Percentiles rank a stretch among this genome's conserved stretches.
phyloP scores from a whole-genome alignment of 2,888 invertebrate genomes.

The Heteromurus nitidus region DNA sequence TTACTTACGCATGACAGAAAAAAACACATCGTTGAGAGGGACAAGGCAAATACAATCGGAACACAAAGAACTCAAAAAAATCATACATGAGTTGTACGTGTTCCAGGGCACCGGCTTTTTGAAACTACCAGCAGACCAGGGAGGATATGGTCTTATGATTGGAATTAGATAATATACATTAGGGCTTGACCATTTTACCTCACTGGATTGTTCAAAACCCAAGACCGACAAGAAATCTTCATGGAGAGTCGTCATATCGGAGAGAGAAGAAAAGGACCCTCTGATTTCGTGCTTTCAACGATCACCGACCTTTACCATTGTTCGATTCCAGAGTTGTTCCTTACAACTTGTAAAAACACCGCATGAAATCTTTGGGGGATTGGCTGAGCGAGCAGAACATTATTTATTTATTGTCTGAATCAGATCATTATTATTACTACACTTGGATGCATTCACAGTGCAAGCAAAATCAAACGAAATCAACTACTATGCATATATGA shows the following conservation, averaged over 20 bases:
- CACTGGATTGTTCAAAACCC: neutral
- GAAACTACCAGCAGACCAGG: neutral
- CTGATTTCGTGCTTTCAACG: slow-evolving; percentile 29
- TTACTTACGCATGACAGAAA: neutral
- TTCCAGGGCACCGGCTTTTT: neutral
- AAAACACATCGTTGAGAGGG: neutral
- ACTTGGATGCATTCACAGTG: too few species aligned
- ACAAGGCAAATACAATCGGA: neutral
- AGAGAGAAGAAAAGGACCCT: slow-evolving; percentile 13
- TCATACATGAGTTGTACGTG: slow-evolving; percentile 2
- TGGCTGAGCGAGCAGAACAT: neutral
- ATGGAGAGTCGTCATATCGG: slow-evolving; percentile 19
- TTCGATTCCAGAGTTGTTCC: neutral
- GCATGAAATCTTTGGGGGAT: neutral
- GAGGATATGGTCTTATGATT: slow-evolving; percentile 1
- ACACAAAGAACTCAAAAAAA: slow-evolving; percentile 13
- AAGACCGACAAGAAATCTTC: slow-evolving; percentile 8
- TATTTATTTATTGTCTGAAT: neutral
- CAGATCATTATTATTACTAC: neutral
- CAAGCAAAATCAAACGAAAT: too few species aligned
- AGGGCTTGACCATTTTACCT: neutral
- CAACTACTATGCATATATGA: neutral
- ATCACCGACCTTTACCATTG: slow-evolving; percentile 12
- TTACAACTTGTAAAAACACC: neutral
- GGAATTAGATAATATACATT: neutral